These are phyloP conservation scores for Hybognathus amarus DNA, from an alignment of 2,797 vertebrate genomes.

Conservation along the genomic window DNA sequence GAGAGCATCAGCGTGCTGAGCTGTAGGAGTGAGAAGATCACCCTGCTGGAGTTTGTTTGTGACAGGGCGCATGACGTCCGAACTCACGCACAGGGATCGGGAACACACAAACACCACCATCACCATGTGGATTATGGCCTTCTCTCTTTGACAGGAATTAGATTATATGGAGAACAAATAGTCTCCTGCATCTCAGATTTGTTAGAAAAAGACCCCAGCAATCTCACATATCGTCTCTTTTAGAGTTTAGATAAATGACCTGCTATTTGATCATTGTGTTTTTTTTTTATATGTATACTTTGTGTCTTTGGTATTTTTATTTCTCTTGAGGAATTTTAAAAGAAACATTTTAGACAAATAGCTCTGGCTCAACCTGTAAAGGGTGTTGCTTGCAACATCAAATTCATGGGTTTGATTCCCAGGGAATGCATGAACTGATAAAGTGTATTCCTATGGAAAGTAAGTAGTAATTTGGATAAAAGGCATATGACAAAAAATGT, in stretches of 20 bases:
- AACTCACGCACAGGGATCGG: constrained; percentile 30
- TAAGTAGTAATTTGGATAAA: neutral
- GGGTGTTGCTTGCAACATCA: neutral
- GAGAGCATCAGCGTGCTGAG: constrained; percentile 48
- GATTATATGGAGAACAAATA: neutral
- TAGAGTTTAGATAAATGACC: neutral
- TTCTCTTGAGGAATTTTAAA: neutral
- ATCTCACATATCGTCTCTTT: neutral
- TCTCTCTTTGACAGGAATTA: neutral
- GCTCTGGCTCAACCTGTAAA: neutral
- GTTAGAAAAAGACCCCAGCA: neutral
- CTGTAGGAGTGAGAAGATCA: constrained; percentile 50
- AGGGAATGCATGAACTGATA: neutral
- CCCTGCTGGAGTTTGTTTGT: constrained; percentile 51
- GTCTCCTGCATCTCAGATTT: neutral
- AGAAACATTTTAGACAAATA: neutral
- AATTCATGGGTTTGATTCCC: neutral
- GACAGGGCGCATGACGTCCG: constrained; percentile 44
- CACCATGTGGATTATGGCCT: constrained; percentile 7
- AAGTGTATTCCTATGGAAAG: neutral
- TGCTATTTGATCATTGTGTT: neutral
- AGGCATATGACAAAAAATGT: neutral
- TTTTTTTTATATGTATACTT: neutral
- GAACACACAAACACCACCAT: constrained; percentile 25
- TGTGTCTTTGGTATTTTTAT: neutral